Evolutionary conservation across 2,113 vertebrate genomes (phyloP).

Genomic region (Copsychus sechellarum): DNA sequence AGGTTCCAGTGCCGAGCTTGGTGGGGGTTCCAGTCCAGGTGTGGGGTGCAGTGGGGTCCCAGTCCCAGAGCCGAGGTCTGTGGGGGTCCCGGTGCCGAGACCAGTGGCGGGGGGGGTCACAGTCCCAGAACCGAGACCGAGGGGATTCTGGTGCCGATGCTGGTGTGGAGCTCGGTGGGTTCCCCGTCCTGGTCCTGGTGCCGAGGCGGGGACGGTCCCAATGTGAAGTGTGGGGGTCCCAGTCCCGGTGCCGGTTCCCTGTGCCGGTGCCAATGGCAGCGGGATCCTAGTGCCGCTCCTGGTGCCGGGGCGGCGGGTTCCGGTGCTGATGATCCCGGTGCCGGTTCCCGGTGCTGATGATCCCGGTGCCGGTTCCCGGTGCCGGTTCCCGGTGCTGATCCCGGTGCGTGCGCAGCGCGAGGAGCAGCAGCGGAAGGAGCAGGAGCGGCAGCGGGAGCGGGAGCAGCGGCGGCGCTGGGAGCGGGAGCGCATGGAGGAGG

Average conservation of each 20-base stretch:
- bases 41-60: too few relatives aligned
- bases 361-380: neutral
- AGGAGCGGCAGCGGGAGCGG: conserved; percentile 73
- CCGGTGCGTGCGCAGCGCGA: conserved; percentile 70
- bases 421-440: conserved; percentile 80
- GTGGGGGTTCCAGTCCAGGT: neutral
- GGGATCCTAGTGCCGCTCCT: neutral
- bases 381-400: neutral
- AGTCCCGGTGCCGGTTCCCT: neutral
- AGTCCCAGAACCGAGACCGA: too few relatives aligned
- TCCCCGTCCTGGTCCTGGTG: neutral
- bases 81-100: neutral
- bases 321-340: neutral
- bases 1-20: neutral
- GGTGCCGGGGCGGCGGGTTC: too few relatives aligned
- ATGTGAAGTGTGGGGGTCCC: accelerated
- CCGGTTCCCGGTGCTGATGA: neutral
- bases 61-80: neutral
- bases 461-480: conserved; percentile 81
- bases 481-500: conserved; percentile 76
- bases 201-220: neutral
- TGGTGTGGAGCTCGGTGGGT: neutral
- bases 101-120: neutral
- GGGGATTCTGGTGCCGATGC: neutral
- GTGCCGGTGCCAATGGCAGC: neutral